Evolutionary conservation across 2,797 vertebrate species (phyloP), one percentile per base, ranked within the genome.

Genomic region (Glyptemys insculpta): DNA sequence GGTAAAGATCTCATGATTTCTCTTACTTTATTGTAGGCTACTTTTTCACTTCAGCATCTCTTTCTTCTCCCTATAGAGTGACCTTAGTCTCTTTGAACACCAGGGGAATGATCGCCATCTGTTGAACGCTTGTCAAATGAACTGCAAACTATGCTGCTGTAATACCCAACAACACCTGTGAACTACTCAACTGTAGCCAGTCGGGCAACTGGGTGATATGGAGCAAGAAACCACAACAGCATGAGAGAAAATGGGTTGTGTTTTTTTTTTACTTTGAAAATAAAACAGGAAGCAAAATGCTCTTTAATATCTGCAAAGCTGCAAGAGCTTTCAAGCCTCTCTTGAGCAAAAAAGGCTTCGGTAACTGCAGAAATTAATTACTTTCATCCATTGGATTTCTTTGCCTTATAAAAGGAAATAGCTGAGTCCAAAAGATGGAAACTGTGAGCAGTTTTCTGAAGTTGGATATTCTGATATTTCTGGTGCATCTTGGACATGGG

Each of bases 391-490:
- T 80, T 72, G 54, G 85, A 47, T 85, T 5, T 49, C 95, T 92
- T 34, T 85, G 85, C 81, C 5, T 25, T 25, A 3, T 50, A 72
- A 41, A 95, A 88, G 87, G 53, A 94, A 57, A 44, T 81, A 96
- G 79, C 79, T 85, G 83, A 23, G 29, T 76, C 88, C 1, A 0
- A 88, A 95, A 62, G 79, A 97, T 85, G 0, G 3, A 91, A 79
- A 59, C 34, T 88, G 68, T 90, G 57, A 88, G 93, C 0, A 0
- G 8, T 83, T 94, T 97, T 91, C 89, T 98, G 85, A 90, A 1
- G 68, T 92, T 95, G 82, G 37, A 85, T 91, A 54, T 97, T 92
- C 84, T 97, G 52, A n/a, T 97, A 84, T 85, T 94, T 87, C 85
- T 97, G 29, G 19, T 87, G 76, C 52, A 41, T 79, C 84, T 85